phyloP scores from a whole-genome alignment of 2,113 vertebrate genomes.

The Poecile atricapillus region DNA sequence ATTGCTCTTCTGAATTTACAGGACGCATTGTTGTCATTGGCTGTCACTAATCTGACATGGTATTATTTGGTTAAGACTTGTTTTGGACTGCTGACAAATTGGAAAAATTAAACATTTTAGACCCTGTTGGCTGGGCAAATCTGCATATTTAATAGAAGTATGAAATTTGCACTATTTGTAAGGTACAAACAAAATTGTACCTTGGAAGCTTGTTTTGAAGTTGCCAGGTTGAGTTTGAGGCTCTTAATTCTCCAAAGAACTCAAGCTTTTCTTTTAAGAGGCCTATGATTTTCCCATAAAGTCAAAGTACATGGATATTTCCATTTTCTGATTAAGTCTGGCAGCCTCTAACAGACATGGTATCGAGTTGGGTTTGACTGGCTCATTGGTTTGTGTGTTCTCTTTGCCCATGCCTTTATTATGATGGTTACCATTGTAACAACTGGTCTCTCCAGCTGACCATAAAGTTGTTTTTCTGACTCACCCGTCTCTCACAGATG shows the following conservation, averaged over 20 bases:
- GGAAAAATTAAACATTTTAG: background rate
- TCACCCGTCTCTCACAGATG: background rate
- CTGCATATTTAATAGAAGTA: background rate
- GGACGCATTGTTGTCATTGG: background rate
- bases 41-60: background rate
- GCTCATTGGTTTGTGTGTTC: background rate
- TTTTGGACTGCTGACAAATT: background rate
- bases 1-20: background rate
- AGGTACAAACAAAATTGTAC: background rate
- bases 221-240: background rate
- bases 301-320: background rate
- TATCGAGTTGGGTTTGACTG: background rate
- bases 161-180: background rate
- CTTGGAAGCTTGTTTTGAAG: background rate
- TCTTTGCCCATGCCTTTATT: background rate
- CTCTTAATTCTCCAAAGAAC: background rate
- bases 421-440: background rate
- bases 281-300: background rate
- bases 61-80: background rate
- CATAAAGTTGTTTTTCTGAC: background rate
- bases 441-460: background rate
- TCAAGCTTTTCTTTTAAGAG: background rate
- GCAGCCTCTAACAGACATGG: background rate
- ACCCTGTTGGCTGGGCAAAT: background rate
- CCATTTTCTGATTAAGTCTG: background rate